phyloP scores from a whole-genome alignment of 2,113 vertebrate genomes.

The Scopus umbretta region DNA sequence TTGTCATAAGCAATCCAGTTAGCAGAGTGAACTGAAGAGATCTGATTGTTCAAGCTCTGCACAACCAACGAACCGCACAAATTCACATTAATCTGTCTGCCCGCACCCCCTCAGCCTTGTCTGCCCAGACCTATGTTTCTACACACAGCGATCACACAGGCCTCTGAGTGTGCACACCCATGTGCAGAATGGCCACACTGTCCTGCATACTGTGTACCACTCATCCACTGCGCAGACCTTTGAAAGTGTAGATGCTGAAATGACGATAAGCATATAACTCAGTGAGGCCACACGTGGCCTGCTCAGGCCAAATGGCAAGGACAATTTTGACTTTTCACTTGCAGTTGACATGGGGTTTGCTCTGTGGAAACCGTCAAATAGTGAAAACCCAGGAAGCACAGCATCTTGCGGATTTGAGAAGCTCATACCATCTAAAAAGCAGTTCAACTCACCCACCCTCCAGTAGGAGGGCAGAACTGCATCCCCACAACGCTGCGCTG shows the following conservation, averaged over 20 bases:
- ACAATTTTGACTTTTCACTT: not conserved
- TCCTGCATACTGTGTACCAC: not conserved
- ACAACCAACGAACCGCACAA: not conserved
- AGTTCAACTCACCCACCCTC: not conserved
- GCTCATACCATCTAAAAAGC: not conserved
- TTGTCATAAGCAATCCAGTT: slow-evolving; percentile 55
- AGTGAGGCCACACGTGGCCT: not conserved
- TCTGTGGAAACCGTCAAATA: not conserved
- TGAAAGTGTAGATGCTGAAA: accelerated
- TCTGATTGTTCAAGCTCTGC: slow-evolving; percentile 14
- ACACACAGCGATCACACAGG: accelerated
- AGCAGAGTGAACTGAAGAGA: slow-evolving; percentile 1
- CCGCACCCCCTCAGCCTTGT: not conserved
- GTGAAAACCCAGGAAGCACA: not conserved
- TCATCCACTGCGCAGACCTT: not conserved
- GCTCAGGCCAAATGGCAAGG: accelerated
- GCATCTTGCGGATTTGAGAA: not conserved
- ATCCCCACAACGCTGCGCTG: accelerated
- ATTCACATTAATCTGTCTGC: slow-evolving; percentile 25
- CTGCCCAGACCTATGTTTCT: not conserved
- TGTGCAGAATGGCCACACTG: not conserved
- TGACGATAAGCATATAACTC: accelerated
- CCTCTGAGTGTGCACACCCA: not conserved
- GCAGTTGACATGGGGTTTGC: not conserved
- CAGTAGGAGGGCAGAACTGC: not conserved